A percentile compares a stretch with the other conserved stretches of the same genome.
Conservation (phyloP, 2,113 vertebrate genomes). For the Crotalus tigris region DNA sequence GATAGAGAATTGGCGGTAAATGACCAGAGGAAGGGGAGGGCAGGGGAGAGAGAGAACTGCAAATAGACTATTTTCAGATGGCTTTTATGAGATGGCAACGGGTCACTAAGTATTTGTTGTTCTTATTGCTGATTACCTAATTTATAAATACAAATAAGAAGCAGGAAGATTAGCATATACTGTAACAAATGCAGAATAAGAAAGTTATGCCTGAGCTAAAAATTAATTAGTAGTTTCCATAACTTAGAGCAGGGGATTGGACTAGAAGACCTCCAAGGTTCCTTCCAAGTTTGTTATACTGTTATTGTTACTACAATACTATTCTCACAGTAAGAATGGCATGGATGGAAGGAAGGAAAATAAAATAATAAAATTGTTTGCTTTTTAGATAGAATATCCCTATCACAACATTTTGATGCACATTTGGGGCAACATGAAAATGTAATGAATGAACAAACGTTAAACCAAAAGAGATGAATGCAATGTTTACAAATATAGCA, state of each 20-base stretch:
- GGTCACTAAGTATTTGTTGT: not conserved
- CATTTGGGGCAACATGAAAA: not conserved
- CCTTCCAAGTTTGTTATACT: not conserved
- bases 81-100: conserved; percentile 26
- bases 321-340: rapidly evolving
- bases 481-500: not conserved
- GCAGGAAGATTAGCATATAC: not conserved
- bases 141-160: conserved; percentile 35
- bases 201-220: not conserved
- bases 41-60: not conserved
- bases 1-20: conserved; percentile 14
- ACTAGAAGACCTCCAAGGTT: not conserved
- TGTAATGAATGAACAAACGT: conserved; percentile 1
- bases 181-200: not conserved
- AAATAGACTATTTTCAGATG: conserved; percentile 19
- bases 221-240: not conserved
- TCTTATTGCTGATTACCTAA: conserved; percentile 10
- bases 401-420: not conserved
- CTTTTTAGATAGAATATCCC: not conserved
- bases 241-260: not conserved
- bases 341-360: not conserved
- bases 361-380: not conserved
- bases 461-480: conserved; percentile 16
- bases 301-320: not conserved
- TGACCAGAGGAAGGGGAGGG: not conserved